Base-by-base conservation (phyloP, 2,888 invertebrate species). In the Camptogramma bilineatum region DNA sequence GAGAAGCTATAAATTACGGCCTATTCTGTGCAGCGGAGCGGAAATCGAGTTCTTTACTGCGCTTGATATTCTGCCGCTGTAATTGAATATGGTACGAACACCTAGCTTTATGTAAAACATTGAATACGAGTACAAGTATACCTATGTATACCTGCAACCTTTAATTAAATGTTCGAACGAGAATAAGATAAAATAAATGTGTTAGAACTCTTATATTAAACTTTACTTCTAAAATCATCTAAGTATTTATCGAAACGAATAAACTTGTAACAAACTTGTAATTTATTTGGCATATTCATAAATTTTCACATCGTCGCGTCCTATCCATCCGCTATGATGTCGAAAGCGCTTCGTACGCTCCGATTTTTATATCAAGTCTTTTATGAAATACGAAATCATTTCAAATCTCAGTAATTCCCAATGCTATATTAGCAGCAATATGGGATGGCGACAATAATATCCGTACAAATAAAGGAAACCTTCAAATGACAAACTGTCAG, bases 401-500 rank as follows among this genome's bases (percentile, higher is more conserved):
- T 44, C 44, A 44, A 44, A 1, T 17, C 44, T 44, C 44, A 28
- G 21, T 17, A 4, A 21, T 21, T 46, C 21, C 42, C 13, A 54
- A 44, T 53, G 21, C 10, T 24, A 46, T 44, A 51, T 44, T 39
- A 51, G 50, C 42, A 24, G 17, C 10, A 28, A 42, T 52, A 51
- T 42, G 39, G 39, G 24, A 52, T 48, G 24, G 42, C 28, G 51
- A 52, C 60, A 63, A 69, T 65, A 65, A 63, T 44, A 69, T 44
- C 52, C 52, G 53, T 51, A 57, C 47, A 70, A 70, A 72, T 70
- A 69, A 64, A 70, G 66, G 64, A 72, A 70, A 69, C 70, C 69
- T 72, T 69, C 39, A 64, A 72, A 72, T 69, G 72, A 70, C 69
- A 70, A 61, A 69, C 65, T 69, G 71, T 69, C 69, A 58, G 19